These are phyloP conservation scores for Octomys mimax DNA, from an alignment of 2,797 vertebrate genomes.

Conservation along the genomic window DNA sequence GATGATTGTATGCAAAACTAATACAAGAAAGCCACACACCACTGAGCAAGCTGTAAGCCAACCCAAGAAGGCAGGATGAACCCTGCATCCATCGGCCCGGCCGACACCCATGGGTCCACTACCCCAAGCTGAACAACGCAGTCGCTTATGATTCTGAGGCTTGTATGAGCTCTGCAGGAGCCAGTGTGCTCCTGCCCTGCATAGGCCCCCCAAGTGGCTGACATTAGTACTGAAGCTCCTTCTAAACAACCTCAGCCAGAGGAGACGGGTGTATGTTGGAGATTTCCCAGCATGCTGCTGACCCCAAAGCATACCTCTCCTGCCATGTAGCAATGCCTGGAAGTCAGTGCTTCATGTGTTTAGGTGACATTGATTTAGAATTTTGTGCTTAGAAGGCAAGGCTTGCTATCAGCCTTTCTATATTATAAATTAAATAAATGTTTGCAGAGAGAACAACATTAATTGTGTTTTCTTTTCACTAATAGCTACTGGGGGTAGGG, in stretches of 20 bases:
- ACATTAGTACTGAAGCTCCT: neutral
- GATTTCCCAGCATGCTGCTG: neutral
- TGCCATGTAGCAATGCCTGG: neutral
- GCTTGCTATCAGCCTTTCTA: neutral
- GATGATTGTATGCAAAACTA: constrained; percentile 8
- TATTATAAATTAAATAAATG: neutral
- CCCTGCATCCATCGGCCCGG: neutral
- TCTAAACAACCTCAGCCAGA: neutral
- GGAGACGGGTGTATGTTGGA: neutral
- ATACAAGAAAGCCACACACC: neutral
- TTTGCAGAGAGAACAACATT: neutral
- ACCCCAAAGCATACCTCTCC: neutral
- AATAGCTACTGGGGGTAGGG: neutral
- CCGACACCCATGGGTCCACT: too few species aligned
- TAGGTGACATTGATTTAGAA: neutral
- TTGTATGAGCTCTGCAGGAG: neutral
- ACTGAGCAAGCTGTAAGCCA: neutral
- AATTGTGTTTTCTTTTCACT: constrained; percentile 23
- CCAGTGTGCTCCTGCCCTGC: neutral
- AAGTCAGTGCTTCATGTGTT: neutral
- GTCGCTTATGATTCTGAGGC: neutral
- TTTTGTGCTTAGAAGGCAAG: neutral
- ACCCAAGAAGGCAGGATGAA: neutral
- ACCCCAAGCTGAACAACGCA: neutral
- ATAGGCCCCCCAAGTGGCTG: neutral